phyloP scores from a whole-genome alignment of 2,888 invertebrate genomes.

The Brachyptera putata region DNA sequence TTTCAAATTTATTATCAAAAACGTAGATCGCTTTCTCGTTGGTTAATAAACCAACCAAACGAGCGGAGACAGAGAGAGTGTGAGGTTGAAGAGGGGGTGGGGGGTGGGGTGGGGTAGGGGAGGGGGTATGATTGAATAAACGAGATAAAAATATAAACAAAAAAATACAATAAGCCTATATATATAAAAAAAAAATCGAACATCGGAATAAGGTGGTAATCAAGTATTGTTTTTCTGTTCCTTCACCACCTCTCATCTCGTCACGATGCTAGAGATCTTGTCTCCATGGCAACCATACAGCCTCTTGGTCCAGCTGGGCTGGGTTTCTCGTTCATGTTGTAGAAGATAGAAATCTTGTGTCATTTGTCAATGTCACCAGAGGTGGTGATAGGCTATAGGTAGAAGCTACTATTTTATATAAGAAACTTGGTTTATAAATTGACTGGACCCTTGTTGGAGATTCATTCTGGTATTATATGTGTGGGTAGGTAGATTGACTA shows the following conservation, averaged over 20 bases:
- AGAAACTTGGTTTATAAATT: constrained; percentile 3
- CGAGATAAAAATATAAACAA: too few species aligned
- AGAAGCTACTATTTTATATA: neutral
- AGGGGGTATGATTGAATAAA: too few species aligned
- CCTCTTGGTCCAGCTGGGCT: constrained; percentile 14
- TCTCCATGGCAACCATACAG: neutral
- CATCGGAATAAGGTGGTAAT: too few species aligned
- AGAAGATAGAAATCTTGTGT: constrained; percentile 66
- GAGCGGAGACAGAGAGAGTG: too few species aligned
- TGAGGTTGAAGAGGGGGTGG: too few species aligned
- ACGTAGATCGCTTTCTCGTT: too few species aligned
- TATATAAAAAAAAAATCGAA: too few species aligned
- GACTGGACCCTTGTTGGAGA: neutral
- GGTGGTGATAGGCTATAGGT: constrained; percentile 22
- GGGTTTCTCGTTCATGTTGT: constrained; percentile 18
- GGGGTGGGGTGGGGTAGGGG: too few species aligned
- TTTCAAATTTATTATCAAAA: too few species aligned
- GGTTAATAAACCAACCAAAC: too few species aligned
- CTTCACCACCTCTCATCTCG: constrained; percentile 22
- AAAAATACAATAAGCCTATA: too few species aligned
- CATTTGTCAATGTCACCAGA: constrained; percentile 70
- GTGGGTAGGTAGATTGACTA: neutral
- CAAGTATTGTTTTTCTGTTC: constrained; percentile 20
- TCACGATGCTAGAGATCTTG: constrained; percentile 10
- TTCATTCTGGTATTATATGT: neutral